phyloP scores from a whole-genome alignment of 2,797 vertebrate species.

The Lepidocolaptes lacrymiger region DNA sequence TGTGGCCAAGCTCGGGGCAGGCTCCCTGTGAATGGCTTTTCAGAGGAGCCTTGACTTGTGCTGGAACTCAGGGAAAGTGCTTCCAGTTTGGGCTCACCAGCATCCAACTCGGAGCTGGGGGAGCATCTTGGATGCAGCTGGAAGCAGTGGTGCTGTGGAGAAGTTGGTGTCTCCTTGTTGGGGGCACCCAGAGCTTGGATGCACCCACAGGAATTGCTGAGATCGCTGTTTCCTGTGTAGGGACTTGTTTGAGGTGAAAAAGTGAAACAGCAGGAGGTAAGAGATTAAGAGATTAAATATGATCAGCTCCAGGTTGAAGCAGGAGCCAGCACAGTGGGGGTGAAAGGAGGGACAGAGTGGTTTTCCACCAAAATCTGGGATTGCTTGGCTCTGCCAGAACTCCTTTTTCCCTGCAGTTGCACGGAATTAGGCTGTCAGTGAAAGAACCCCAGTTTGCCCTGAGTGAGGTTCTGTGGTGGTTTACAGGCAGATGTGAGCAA shows the following conservation, averaged over 20 bases:
- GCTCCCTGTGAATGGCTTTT: not conserved
- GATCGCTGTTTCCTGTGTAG: not conserved
- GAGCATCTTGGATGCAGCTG: not conserved
- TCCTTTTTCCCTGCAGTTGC: not conserved
- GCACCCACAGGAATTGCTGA: not conserved
- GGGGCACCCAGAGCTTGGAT: not conserved
- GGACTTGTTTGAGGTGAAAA: not conserved
- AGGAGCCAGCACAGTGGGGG: not conserved
- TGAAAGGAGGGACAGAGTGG: not conserved
- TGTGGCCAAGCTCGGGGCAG: not conserved
- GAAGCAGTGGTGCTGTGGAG: not conserved
- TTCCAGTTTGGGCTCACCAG: not conserved
- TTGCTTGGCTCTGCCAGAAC: not conserved
- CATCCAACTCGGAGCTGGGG: not conserved
- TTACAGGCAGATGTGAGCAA: not conserved
- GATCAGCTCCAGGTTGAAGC: not conserved
- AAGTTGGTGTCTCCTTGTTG: rapidly evolving
- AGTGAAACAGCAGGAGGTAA: slow-evolving; percentile 35
- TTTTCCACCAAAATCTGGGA: not conserved
- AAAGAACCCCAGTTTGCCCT: not conserved
- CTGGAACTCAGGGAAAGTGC: not conserved
- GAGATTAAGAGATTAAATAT: not conserved
- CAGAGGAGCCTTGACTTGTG: not conserved
- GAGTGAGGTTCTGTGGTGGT: not conserved
- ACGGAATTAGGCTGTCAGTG: not conserved